Conservation (phyloP, 53 echinoderm and acorn worm genomes). For the Luidia sarsii region DNA sequence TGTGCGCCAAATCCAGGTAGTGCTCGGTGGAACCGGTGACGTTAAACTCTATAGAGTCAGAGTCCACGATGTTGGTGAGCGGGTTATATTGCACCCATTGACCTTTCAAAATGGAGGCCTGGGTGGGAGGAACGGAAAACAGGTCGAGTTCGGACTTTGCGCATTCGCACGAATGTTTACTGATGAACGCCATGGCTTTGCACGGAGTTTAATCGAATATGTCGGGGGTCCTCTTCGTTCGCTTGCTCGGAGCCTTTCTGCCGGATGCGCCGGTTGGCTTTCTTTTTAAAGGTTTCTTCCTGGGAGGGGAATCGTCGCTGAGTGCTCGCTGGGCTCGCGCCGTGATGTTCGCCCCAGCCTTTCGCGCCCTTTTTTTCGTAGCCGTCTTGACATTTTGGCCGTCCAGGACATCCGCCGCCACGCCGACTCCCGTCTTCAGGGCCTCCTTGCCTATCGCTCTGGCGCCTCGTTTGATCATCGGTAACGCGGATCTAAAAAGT, state of each 20-base stretch:
- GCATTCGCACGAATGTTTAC: slow-evolving; percentile 57
- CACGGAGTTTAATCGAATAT: slow-evolving; percentile 31
- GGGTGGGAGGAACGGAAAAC: slow-evolving; percentile 72
- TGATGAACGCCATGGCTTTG: slow-evolving; percentile 45
- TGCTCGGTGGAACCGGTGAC: slow-evolving; percentile 65
- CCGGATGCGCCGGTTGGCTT: neutral
- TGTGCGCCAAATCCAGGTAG: slow-evolving; percentile 68
- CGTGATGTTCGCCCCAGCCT: slow-evolving; percentile 53
- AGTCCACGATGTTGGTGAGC: slow-evolving; percentile 49
- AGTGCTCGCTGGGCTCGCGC: neutral
- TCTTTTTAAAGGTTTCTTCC: slow-evolving; percentile 13
- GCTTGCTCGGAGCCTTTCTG: slow-evolving; percentile 43
- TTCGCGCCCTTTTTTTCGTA: slow-evolving; percentile 10
- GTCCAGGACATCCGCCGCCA: slow-evolving; percentile 39
- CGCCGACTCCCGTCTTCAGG: slow-evolving; percentile 38
- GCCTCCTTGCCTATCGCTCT: slow-evolving; percentile 55
- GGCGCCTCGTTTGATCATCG: slow-evolving; percentile 56
- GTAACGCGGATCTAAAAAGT: slow-evolving; percentile 59
- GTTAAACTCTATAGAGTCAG: slow-evolving; percentile 56
- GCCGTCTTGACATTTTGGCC: slow-evolving; percentile 42
- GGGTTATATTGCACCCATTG: slow-evolving; percentile 70
- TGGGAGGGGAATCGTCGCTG: neutral
- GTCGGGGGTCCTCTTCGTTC: slow-evolving; percentile 61
- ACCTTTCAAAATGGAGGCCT: slow-evolving; percentile 56
- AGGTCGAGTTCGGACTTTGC: slow-evolving; percentile 66